These are phyloP conservation scores for Aphelocoma californica DNA, from an alignment of 2,797 vertebrate genomes.

Conservation along the genomic window DNA sequence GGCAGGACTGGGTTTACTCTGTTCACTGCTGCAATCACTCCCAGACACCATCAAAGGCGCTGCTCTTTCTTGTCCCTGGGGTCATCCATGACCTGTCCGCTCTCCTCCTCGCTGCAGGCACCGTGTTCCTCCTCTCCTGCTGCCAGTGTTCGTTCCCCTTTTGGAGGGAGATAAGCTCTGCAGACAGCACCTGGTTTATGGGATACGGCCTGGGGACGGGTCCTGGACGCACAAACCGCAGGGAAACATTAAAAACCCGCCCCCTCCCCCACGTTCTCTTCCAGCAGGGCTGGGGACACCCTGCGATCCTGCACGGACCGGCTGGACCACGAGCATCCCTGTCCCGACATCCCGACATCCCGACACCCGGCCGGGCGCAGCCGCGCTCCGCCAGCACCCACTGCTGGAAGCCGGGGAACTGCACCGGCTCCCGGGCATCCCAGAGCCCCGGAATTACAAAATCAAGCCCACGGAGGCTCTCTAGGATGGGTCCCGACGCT, in stretches of 20 bases:
- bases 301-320: background rate
- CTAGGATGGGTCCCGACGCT: accelerated
- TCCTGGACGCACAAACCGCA: background rate
- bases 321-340: background rate
- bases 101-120: background rate
- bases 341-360: background rate
- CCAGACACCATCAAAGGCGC: accelerated
- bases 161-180: background rate
- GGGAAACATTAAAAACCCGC: background rate
- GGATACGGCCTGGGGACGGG: background rate
- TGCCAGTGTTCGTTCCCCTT: background rate
- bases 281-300: background rate
- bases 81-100: accelerated
- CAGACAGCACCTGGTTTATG: background rate
- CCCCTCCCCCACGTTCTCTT: accelerated
- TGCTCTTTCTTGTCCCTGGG: too few relatives aligned
- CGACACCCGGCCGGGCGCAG: background rate
- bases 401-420: background rate
- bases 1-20: background rate
- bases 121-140: background rate
- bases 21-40: background rate
- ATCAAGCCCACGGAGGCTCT: accelerated
- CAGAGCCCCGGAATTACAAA: accelerated
- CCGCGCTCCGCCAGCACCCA: slow-evolving; percentile 30
- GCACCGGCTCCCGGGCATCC: background rate